phyloP scores from a whole-genome alignment of 2,113 vertebrate genomes.

The Psittacus erithacus region DNA sequence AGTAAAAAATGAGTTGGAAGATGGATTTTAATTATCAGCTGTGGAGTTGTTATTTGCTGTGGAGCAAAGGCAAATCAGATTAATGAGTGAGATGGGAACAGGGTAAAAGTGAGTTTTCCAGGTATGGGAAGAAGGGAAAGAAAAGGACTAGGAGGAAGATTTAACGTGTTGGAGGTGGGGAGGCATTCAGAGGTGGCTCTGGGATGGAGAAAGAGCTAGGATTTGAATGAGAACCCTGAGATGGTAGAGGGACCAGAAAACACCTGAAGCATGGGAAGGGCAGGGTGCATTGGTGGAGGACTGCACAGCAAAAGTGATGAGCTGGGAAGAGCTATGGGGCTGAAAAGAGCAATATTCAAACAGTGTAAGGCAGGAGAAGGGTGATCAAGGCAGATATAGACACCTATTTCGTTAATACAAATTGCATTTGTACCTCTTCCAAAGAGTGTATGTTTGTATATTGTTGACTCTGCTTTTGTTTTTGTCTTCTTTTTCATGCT shows the following conservation, averaged over 20 bases:
- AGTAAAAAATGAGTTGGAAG: not conserved
- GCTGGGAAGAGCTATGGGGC: not conserved
- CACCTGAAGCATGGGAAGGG: not conserved
- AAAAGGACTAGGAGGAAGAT: not conserved
- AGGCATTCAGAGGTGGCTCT: not conserved
- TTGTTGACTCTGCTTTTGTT: not conserved
- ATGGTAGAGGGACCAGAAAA: not conserved
- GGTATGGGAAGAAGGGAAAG: not conserved
- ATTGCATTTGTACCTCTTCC: not conserved
- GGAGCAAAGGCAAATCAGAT: not conserved
- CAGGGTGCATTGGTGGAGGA: not conserved
- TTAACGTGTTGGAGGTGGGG: rapidly evolving
- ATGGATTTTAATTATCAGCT: not conserved
- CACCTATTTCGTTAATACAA: not conserved
- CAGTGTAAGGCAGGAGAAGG: not conserved
- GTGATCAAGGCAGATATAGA: not conserved
- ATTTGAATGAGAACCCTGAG: not conserved
- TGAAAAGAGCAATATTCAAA: not conserved
- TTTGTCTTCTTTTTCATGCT: not conserved
- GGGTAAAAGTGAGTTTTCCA: not conserved
- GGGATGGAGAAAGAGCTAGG: not conserved
- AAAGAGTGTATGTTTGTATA: not conserved
- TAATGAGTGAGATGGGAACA: not conserved
- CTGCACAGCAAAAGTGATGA: not conserved
- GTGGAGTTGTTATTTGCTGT: not conserved